Evolutionary conservation across 2,113 vertebrate genomes (phyloP).

Genomic region (Formicarius rufipectus): DNA sequence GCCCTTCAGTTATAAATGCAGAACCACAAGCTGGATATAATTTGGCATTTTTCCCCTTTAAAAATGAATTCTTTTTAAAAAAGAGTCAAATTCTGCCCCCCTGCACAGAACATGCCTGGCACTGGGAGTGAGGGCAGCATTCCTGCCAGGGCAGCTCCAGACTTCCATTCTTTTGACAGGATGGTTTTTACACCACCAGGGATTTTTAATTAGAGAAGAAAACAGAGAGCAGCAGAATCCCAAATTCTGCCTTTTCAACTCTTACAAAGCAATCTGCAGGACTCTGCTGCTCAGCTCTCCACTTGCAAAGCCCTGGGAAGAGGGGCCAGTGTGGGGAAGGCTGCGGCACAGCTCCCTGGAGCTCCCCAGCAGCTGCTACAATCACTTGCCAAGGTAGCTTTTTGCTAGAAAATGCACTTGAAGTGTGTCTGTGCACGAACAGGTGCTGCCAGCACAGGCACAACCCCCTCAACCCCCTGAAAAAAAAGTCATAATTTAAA

Average conservation of each 20-base stretch:
- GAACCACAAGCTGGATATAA: background rate
- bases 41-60: background rate
- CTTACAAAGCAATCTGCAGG: background rate
- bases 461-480: background rate
- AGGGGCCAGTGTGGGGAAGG: background rate
- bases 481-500: background rate
- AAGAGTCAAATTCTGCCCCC: background rate
- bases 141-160: background rate
- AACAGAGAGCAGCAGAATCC: background rate
- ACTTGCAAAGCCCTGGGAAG: background rate
- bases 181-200: background rate
- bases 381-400: background rate
- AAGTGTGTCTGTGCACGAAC: background rate
- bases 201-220: background rate
- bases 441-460: background rate
- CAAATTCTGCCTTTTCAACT: background rate
- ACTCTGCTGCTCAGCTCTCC: background rate
- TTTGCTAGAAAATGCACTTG: conserved; percentile 37
- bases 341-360: background rate
- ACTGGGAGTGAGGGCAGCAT: background rate
- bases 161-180: background rate
- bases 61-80: background rate
- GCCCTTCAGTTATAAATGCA: background rate
- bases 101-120: background rate
- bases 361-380: background rate